Base-by-base conservation (phyloP, 1,140 invertebrate genomes). In the Listronotus oregonensis region DNA sequence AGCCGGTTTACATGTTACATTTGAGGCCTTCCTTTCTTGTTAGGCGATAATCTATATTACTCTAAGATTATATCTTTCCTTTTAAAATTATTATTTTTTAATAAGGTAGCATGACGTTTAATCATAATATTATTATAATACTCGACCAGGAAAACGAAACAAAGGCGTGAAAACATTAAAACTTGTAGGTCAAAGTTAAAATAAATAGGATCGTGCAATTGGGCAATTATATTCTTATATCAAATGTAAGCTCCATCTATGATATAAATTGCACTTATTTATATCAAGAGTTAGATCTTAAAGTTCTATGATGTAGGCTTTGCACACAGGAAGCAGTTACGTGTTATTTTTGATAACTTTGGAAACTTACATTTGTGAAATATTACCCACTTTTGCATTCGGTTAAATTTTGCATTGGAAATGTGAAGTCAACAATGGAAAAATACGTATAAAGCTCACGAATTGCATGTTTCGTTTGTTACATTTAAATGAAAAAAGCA, bases 261-360 rank as follows among this genome's bases (percentile, higher is more conserved):
- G n/a, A 59, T 47, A 59, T 49, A 59, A 59, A 59, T 59, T 59
- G 43, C 18, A 59, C 42, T 49, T 49, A 18, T 37, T 39, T 6
- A 18, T 59, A 59, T 59, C 57, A 37, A 37, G 9, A 14, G 14
- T 49, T 37, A 15, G 31, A 59, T 59, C 57, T 17, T 15, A 37
- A 59, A 31, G 44, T 21, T 14, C 46, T n/a, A 31, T 42, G 27
- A 46, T 58, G 42, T 37, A 49, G 47, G 57, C 44, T 57, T 27
- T 8, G 12, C 21, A 14, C 17, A 46, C 57, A 18, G 57, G 57
- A 59, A 49, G 15, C 39, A 40, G 43, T 59, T 59, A 59, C 57
- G 57, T 59, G 57, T 59, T 59, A 59, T 59, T 59, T 59, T 59
- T 59, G 44, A 59, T 59, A 59, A 59, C 44, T 49, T 31, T 59